Conservation (phyloP, 2,888 invertebrate species). For the Altica lythri region DNA sequence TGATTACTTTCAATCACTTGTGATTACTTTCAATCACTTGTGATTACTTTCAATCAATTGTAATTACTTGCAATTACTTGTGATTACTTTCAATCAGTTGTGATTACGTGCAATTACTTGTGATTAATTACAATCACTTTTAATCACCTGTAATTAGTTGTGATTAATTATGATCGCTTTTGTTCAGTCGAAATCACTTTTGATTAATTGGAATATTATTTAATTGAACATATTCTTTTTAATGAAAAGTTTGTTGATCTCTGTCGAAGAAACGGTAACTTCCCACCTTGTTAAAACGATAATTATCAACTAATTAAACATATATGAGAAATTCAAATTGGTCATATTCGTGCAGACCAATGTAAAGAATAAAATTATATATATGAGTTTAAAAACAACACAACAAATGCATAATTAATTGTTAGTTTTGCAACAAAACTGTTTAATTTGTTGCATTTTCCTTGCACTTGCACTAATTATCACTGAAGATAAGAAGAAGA, state of each 20-base stretch:
- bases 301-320: slow-evolving; percentile 18
- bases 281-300: slow-evolving; percentile 19
- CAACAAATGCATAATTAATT: slow-evolving; percentile 15
- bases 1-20: too few relatives aligned
- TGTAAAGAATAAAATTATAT: slow-evolving; percentile 22
- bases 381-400: slow-evolving; percentile 10
- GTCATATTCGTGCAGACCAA: slow-evolving; percentile 10
- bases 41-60: too few relatives aligned
- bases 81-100: too few relatives aligned
- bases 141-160: too few relatives aligned
- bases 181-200: too few relatives aligned
- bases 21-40: too few relatives aligned
- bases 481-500: slow-evolving; percentile 6
- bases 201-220: too few relatives aligned
- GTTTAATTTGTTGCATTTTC: slow-evolving; percentile 23
- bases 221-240: too few relatives aligned
- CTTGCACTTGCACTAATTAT: slow-evolving; percentile 18
- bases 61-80: too few relatives aligned
- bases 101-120: too few relatives aligned
- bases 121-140: too few relatives aligned
- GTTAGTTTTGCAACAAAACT: slow-evolving; percentile 20
- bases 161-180: too few relatives aligned
- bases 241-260: neutral
- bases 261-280: slow-evolving; percentile 2
- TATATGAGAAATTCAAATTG: slow-evolving; percentile 20